Conservation (phyloP, 2,113 vertebrate species). For the Coptodon rendalli region DNA sequence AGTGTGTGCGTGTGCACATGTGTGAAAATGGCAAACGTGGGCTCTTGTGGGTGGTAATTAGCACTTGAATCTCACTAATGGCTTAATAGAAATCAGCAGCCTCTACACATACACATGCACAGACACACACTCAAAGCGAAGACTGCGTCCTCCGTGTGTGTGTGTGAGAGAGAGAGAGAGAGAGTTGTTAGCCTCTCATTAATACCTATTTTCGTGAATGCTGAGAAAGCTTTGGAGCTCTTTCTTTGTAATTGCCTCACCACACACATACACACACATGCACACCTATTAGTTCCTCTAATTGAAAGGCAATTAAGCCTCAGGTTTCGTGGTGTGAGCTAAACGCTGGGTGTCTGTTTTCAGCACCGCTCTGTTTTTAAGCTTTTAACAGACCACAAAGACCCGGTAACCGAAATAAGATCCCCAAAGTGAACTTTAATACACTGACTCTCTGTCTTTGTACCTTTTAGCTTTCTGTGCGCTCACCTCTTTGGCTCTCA, state of each 20-base stretch:
- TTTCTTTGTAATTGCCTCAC: conserved; percentile 25
- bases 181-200: conserved; percentile 30
- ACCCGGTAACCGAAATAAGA: conserved; percentile 51
- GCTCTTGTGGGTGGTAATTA: conserved; percentile 42
- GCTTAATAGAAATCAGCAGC: conserved; percentile 29
- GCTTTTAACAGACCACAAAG: conserved; percentile 66
- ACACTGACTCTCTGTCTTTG: neutral
- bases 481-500: neutral
- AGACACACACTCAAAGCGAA: neutral
- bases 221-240: conserved; percentile 43
- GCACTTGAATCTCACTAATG: conserved; percentile 39
- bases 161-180: neutral
- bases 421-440: conserved; percentile 36
- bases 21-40: neutral
- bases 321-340: conserved; percentile 66
- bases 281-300: conserved; percentile 61
- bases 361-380: conserved; percentile 47
- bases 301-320: conserved; percentile 74
- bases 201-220: conserved; percentile 48
- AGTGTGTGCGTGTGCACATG: neutral
- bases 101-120: neutral
- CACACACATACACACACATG: neutral
- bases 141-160: neutral
- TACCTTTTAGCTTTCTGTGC: neutral
- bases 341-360: conserved; percentile 61